A percentile compares a stretch with the other conserved stretches of the same genome.
Evolutionary conservation across 2,797 vertebrate species (phyloP).

Genomic region (Tamandua tetradactyla): DNA sequence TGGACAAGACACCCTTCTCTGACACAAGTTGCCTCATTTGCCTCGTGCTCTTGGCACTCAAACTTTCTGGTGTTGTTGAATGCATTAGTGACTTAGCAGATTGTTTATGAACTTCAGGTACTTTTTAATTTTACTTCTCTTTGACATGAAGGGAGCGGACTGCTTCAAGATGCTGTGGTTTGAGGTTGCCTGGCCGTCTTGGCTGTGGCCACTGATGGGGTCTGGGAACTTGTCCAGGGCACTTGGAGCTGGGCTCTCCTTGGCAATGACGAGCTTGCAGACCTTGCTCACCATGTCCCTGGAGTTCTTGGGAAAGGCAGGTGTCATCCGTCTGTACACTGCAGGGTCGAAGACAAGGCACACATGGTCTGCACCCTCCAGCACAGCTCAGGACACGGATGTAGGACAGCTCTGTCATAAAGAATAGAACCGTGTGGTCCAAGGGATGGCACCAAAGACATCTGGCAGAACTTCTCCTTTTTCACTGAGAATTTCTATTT

Average conservation of each 20-base stretch:
- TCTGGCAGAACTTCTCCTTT: background rate
- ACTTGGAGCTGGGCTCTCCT: background rate
- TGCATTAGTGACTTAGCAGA: background rate
- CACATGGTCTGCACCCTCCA: background rate
- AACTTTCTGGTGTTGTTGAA: background rate
- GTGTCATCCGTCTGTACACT: background rate
- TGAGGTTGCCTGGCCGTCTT: background rate
- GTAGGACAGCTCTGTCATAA: background rate
- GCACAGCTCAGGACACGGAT: background rate
- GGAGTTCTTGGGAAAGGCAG: conserved; percentile 26
- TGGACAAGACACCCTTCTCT: background rate
- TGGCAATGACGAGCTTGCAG: background rate
- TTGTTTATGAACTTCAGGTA: background rate
- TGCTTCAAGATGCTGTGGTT: background rate
- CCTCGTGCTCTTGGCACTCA: background rate
- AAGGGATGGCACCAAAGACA: background rate
- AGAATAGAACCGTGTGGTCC: background rate
- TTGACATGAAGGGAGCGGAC: background rate
- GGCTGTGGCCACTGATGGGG: background rate
- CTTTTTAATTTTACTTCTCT: background rate
- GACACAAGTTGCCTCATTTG: background rate
- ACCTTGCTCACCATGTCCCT: background rate
- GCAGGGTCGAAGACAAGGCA: background rate
- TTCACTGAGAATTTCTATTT: background rate
- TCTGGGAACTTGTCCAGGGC: background rate